These are phyloP conservation scores for Agapostemon virescens DNA, from an alignment of 2,888 invertebrate genomes.

Conservation along the genomic window DNA sequence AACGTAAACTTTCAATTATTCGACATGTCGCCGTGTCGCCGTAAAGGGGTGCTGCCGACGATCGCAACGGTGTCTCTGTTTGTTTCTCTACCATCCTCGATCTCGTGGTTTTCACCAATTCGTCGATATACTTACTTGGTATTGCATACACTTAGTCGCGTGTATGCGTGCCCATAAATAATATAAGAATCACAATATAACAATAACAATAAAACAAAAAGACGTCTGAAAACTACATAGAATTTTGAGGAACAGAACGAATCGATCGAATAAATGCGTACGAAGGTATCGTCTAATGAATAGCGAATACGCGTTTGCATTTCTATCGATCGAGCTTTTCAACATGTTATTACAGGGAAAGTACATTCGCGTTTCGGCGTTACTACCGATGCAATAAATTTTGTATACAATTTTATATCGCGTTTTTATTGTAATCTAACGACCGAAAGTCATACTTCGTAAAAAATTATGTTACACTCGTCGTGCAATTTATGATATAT, in stretches of 20 bases:
- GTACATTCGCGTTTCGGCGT: slow-evolving; percentile 39
- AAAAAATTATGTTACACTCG: slow-evolving; percentile 47
- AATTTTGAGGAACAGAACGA: slow-evolving; percentile 26
- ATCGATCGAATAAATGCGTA: slow-evolving; percentile 40
- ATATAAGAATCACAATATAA: neutral
- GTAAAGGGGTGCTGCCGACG: slow-evolving; percentile 18
- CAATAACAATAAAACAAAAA: neutral
- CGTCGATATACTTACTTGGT: slow-evolving; percentile 5
- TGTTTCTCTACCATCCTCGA: neutral
- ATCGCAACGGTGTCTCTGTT: too few species aligned
- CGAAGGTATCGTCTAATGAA: slow-evolving; percentile 11
- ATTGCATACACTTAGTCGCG: neutral
- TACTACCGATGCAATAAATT: slow-evolving; percentile 16
- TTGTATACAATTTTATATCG: slow-evolving; percentile 34
- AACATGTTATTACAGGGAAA: slow-evolving; percentile 21
- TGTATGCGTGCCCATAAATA: neutral
- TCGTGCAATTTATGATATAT: slow-evolving; percentile 57
- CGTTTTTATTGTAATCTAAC: slow-evolving; percentile 26
- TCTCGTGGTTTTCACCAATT: neutral
- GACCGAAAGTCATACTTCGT: slow-evolving; percentile 44
- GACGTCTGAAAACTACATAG: neutral
- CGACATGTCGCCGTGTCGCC: slow-evolving; percentile 42
- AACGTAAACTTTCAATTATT: slow-evolving; percentile 52
- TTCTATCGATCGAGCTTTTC: slow-evolving; percentile 12
- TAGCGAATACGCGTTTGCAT: slow-evolving; percentile 32